Conservation (phyloP, 1,140 invertebrate genomes). For the Chelonus insularis region DNA sequence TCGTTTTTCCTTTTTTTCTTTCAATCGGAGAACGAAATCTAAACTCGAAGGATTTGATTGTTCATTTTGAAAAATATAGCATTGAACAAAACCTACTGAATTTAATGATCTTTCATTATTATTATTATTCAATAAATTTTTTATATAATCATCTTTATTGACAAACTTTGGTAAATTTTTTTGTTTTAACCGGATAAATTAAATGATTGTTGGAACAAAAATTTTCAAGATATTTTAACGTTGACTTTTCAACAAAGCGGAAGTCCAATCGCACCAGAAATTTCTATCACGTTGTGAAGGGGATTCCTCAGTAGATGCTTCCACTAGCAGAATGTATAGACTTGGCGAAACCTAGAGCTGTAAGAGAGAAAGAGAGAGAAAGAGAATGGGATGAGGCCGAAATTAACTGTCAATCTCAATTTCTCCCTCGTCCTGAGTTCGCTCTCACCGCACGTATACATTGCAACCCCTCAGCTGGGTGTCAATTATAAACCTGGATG, state of each 20-base stretch:
- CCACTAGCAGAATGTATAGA: not conserved
- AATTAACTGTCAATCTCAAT: constrained; percentile 63
- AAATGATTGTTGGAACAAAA: too few relatives aligned
- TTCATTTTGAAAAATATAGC: too few relatives aligned
- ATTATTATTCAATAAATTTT: too few relatives aligned
- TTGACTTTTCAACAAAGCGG: constrained; percentile 42
- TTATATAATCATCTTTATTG: too few relatives aligned
- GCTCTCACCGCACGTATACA: constrained; percentile 35
- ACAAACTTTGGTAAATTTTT: too few relatives aligned
- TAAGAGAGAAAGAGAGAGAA: not conserved
- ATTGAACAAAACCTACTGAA: too few relatives aligned
- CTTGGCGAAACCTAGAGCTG: constrained; percentile 9
- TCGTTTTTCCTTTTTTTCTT: constrained; percentile 18
- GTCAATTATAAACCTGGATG: constrained; percentile 35
- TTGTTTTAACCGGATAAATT: too few relatives aligned
- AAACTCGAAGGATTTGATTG: too few relatives aligned
- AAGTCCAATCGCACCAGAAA: constrained; percentile 55
- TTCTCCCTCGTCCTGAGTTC: constrained; percentile 41
- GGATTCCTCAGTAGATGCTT: constrained; percentile 1
- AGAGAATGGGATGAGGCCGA: constrained; percentile 34
- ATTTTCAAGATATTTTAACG: constrained; percentile 10
- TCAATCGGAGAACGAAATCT: not conserved
- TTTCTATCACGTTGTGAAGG: constrained; percentile 33
- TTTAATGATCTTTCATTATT: too few relatives aligned
- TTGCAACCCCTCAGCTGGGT: constrained; percentile 28